These are phyloP conservation scores for Peromyscus aztecus DNA, from an alignment of 2,797 vertebrate species.

Conservation along the genomic window DNA sequence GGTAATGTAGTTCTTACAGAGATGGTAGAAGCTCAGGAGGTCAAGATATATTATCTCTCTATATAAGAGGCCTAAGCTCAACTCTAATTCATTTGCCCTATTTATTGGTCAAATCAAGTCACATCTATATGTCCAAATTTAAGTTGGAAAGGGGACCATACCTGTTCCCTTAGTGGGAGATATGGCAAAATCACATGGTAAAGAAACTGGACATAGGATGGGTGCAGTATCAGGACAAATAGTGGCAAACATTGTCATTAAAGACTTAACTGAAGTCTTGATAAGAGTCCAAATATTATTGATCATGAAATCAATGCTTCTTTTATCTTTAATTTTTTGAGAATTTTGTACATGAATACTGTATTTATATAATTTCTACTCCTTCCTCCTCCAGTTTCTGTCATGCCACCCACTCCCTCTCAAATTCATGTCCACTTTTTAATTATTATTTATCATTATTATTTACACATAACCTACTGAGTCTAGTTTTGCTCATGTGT, in stretches of 20 bases:
- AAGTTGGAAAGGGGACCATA: constrained; percentile 32
- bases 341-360: not conserved
- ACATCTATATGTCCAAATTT: not conserved
- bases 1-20: not conserved
- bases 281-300: constrained; percentile 13
- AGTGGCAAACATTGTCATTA: not conserved
- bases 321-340: not conserved
- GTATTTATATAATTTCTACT: not conserved
- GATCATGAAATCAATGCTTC: not conserved
- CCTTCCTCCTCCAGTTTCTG: not conserved
- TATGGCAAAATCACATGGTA: constrained; percentile 31
- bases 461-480: not conserved
- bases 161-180: constrained; percentile 25
- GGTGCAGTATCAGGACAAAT: constrained; percentile 36
- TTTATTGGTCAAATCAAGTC: constrained; percentile 40
- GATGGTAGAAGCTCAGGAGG: not conserved
- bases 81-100: not conserved
- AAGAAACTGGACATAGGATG: constrained; percentile 21
- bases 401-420: too few species aligned
- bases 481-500: not conserved
- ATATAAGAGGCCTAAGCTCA: constrained; percentile 14
- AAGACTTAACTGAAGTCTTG: constrained; percentile 26
- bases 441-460: not conserved
- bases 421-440: not conserved
- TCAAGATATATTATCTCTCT: not conserved